These are phyloP conservation scores for Mastomys coucha DNA, from an alignment of 2,113 vertebrate species.

Conservation along the genomic window DNA sequence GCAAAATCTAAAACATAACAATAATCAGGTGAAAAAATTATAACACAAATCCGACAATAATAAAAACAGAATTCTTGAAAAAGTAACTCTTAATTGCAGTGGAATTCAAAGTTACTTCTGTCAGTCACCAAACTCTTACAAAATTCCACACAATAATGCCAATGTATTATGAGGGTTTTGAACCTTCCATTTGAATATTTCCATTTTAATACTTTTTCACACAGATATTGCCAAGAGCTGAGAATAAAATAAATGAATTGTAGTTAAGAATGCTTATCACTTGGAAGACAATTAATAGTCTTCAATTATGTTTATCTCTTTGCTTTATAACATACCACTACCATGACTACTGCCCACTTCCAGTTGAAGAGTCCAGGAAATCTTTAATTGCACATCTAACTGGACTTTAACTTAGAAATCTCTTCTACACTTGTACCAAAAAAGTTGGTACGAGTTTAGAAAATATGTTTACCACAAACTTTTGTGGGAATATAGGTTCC, in stretches of 20 bases:
- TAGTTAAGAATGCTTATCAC: neutral
- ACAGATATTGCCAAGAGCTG: conserved; percentile 10
- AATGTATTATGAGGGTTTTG: neutral
- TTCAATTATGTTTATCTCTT: neutral
- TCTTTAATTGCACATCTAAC: neutral
- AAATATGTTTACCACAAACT: neutral
- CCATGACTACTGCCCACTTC: neutral
- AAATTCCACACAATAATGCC: neutral
- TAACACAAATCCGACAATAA: no score
- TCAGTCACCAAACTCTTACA: neutral
- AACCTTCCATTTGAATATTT: neutral
- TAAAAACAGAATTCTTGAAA: no score
- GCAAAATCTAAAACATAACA: no score
- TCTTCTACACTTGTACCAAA: neutral
- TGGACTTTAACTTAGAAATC: conserved; percentile 47
- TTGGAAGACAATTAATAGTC: neutral
- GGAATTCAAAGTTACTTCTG: no score
- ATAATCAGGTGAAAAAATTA: no score
- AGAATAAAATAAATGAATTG: conserved; percentile 8
- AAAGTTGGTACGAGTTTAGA: neutral
- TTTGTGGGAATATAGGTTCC: neutral
- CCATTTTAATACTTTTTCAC: neutral
- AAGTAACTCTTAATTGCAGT: no score
- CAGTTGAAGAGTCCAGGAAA: neutral
- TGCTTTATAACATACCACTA: neutral